phyloP scores from a whole-genome alignment of 2,113 vertebrate genomes.

The Scophthalmus maximus region DNA sequence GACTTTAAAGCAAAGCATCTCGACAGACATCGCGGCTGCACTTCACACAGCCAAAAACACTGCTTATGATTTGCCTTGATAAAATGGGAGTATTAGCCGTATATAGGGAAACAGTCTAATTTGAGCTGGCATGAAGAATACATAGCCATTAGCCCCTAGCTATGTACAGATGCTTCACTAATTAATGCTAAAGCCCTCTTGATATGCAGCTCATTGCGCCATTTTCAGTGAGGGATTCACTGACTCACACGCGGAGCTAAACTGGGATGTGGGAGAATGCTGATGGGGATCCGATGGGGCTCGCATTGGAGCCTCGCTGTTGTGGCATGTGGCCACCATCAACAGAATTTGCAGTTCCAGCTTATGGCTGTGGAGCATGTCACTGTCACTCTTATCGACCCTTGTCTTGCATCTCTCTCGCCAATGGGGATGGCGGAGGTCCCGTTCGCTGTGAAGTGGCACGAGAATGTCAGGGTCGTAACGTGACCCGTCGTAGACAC shows the following conservation, averaged over 20 bases:
- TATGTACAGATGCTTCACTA: conserved; percentile 25
- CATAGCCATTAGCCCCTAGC: conserved; percentile 2
- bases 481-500: conserved; percentile 45
- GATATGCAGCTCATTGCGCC: conserved; percentile 53
- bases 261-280: conserved; percentile 29
- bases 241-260: conserved; percentile 29
- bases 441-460: conserved; percentile 28
- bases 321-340: conserved; percentile 36
- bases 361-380: conserved; percentile 48
- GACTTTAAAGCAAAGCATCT: not conserved
- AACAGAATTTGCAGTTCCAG: conserved; percentile 26
- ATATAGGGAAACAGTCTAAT: conserved; percentile 4
- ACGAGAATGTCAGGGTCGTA: conserved; percentile 58
- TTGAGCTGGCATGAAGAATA: conserved; percentile 1
- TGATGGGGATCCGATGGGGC: conserved; percentile 7
- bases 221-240: conserved; percentile 30
- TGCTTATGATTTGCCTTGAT: not conserved
- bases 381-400: conserved; percentile 55
- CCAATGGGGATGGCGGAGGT: conserved; percentile 9
- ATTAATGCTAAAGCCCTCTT: conserved; percentile 53
- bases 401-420: conserved; percentile 22
- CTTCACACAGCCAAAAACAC: not conserved
- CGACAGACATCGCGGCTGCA: not conserved
- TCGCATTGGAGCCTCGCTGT: conserved; percentile 11
- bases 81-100: not conserved